Percentiles rank a stretch among this genome's conserved stretches.
Evolutionary conservation across 2,888 invertebrate genomes (phyloP).

Genomic region (Sepiola atlantica): DNA sequence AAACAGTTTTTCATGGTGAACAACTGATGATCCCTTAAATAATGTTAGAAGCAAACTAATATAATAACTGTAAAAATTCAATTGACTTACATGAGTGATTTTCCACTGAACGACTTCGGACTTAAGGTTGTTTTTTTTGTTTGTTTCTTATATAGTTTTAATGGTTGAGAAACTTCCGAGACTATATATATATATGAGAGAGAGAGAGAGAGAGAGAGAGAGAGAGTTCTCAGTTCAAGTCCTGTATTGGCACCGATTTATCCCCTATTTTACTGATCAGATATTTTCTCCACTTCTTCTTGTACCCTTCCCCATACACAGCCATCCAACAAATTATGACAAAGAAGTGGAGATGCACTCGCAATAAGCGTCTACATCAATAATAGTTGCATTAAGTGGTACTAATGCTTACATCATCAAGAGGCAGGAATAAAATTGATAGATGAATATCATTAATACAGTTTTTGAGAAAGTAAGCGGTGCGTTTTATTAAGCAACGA

Average conservation of each 20-base stretch:
- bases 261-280: background rate
- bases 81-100: no score
- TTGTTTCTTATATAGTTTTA: no score
- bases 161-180: no score
- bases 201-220: background rate
- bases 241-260: background rate
- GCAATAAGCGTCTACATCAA: background rate
- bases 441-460: background rate
- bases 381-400: constrained; percentile 5
- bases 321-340: background rate
- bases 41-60: no score
- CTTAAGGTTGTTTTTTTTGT: no score
- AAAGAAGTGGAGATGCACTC: background rate
- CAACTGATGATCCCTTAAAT: no score
- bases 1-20: no score
- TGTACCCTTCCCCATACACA: no score
- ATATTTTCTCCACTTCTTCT: background rate
- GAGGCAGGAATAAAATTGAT: background rate
- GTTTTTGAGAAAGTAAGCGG: background rate
- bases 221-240: background rate
- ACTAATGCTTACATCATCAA: background rate
- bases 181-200: no score
- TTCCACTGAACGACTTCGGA: no score
- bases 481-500: background rate
- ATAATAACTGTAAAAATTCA: no score